Conservation (phyloP, 2,797 vertebrate genomes). For the Tamandua tetradactyla region DNA sequence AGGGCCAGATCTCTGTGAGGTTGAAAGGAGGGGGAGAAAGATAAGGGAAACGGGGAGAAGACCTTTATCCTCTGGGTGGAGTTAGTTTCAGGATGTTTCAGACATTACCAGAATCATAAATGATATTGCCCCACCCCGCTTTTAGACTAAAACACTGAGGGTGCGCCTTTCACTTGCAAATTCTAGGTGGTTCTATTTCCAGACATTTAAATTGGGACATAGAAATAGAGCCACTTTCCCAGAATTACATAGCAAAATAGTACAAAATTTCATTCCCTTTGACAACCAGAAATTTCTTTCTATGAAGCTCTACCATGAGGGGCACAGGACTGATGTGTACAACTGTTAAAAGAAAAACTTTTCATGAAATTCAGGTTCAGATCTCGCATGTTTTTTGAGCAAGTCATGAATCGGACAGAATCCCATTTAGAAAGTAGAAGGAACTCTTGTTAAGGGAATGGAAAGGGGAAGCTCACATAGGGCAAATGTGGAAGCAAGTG, state of each 20-base stretch:
- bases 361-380: too few species aligned
- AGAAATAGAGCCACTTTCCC: constrained; percentile 39
- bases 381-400: too few species aligned
- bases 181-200: constrained; percentile 50
- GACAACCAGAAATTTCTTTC: not conserved
- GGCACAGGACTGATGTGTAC: not conserved
- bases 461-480: too few species aligned
- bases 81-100: constrained; percentile 41
- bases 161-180: not conserved
- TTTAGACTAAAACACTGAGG: constrained; percentile 22
- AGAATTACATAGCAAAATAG: constrained; percentile 17
- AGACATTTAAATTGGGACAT: constrained; percentile 35
- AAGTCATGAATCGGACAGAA: too few species aligned
- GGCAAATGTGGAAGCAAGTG: too few species aligned
- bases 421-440: too few species aligned
- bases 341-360: not conserved
- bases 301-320: not conserved
- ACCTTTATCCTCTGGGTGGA: constrained; percentile 18
- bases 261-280: constrained; percentile 36
- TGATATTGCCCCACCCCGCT: not conserved
- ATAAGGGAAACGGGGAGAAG: not conserved
- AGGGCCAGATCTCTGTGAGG: not conserved
- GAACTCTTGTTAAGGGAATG: too few species aligned
- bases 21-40: not conserved
- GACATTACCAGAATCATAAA: constrained; percentile 50